These are phyloP conservation scores for Beroe forskalii DNA, from an alignment of 37 sponge, comb jelly and placozoan species.

Conservation along the genomic window DNA sequence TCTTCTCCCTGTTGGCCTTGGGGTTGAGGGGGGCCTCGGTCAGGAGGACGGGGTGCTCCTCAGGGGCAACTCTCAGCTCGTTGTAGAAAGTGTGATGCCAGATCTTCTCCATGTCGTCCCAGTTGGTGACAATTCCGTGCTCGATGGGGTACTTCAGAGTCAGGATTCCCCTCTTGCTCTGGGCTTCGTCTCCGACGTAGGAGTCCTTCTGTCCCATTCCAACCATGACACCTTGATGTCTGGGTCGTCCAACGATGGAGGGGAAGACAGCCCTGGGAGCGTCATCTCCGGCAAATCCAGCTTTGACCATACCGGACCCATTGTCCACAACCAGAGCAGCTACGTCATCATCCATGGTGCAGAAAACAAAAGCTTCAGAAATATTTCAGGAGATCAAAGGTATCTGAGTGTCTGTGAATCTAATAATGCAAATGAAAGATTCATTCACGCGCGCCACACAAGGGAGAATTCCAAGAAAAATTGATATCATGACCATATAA, in stretches of 20 bases:
- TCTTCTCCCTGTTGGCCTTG: constrained; percentile 99
- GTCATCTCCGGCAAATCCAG: constrained; percentile 99
- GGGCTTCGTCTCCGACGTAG: constrained; percentile 99
- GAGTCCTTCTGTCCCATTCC: constrained; percentile 99
- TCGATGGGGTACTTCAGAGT: constrained; percentile 99
- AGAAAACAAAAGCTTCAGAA: not conserved
- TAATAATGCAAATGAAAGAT: no score
- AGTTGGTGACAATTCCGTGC: constrained; percentile 99
- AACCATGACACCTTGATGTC: constrained; percentile 99
- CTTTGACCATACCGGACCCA: constrained; percentile 99
- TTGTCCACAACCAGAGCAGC: constrained; percentile 99
- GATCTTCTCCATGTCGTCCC: constrained; percentile 99
- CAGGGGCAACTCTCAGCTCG: constrained; percentile 98
- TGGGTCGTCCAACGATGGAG: constrained; percentile 98
- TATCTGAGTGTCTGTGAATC: no score
- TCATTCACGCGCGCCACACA: no score
- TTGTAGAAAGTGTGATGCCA: constrained; percentile 99
- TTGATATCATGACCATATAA: no score
- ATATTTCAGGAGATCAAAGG: not conserved
- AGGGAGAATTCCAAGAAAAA: no score
- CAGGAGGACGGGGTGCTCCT: constrained; percentile 98
- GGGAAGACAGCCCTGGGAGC: constrained; percentile 99
- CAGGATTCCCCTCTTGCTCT: constrained; percentile 99
- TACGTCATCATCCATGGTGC: constrained; percentile 95
- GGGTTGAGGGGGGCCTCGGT: constrained; percentile 99